Evolutionary conservation across 2,888 invertebrate species (phyloP).

Genomic region (Clivina fossor): DNA sequence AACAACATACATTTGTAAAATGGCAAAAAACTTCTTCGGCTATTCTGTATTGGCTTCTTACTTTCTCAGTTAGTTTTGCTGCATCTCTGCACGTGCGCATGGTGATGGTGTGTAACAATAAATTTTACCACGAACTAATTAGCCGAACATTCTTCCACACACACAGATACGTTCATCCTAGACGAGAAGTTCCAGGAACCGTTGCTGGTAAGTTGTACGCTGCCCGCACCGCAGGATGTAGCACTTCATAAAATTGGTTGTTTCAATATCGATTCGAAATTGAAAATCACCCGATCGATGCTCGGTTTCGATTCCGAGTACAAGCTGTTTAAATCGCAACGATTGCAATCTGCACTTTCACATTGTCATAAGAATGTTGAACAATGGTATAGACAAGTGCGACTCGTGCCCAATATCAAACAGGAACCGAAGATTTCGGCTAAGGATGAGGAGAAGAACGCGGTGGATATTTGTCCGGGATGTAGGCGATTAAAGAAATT

Average conservation of each 20-base stretch:
- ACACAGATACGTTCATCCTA: conserved; percentile 58
- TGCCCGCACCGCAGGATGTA: conserved; percentile 58
- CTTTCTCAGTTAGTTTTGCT: too few relatives aligned
- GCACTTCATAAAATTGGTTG: conserved; percentile 57
- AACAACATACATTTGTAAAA: too few relatives aligned
- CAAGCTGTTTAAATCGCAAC: conserved; percentile 64
- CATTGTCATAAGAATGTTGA: conserved; percentile 67
- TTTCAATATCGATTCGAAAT: conserved; percentile 59
- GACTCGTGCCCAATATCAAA: conserved; percentile 46
- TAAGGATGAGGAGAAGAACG: conserved; percentile 22
- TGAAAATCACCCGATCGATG: conserved; percentile 62
- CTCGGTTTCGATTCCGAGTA: conserved; percentile 65
- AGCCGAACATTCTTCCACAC: too few relatives aligned
- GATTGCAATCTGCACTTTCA: conserved; percentile 65
- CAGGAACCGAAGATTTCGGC: conserved; percentile 19
- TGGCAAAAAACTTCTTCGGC: too few relatives aligned
- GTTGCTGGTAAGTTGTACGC: conserved; percentile 66
- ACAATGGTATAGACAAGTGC: conserved; percentile 64
- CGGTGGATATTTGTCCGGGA: conserved; percentile 33
- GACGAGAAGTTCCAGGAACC: conserved; percentile 65
- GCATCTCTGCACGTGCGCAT: too few relatives aligned
- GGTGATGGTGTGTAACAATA: too few relatives aligned
- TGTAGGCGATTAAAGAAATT: conserved; percentile 37
- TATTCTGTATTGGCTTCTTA: too few relatives aligned
- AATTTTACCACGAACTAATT: too few relatives aligned